Percentiles rank a stretch among this genome's conserved stretches.
These are phyloP conservation scores for Adelphocoris suturalis DNA, from an alignment of 2,888 invertebrate species.

Conservation along the genomic window DNA sequence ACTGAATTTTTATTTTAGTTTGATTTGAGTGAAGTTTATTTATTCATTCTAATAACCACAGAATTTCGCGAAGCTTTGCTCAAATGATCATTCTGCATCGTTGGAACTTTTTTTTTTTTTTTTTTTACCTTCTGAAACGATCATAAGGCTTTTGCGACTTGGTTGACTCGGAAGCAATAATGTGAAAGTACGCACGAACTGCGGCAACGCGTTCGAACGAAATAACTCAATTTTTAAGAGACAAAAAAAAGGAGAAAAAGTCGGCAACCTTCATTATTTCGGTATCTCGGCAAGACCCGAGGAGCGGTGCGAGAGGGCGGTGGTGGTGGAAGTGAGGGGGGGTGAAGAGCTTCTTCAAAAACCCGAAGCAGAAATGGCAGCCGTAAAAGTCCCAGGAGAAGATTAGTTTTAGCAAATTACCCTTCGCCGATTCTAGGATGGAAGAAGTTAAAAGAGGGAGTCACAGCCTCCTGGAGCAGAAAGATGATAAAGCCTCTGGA, in stretches of 20 bases:
- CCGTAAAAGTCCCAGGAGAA: conserved; percentile 34
- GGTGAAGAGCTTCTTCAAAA: conserved; percentile 26
- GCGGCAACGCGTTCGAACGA: neutral
- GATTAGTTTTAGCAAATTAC: conserved; percentile 54
- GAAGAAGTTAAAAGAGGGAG: conserved; percentile 45
- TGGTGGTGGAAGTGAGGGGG: too few relatives aligned
- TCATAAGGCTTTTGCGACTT: too few relatives aligned
- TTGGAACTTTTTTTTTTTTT: too few relatives aligned
- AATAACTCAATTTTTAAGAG: conserved; percentile 29
- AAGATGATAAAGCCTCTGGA: conserved; percentile 47
- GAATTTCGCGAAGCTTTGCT: too few relatives aligned
- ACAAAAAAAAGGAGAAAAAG: neutral
- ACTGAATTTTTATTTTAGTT: too few relatives aligned
- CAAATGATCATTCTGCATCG: too few relatives aligned
- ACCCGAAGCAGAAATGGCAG: conserved; percentile 19
- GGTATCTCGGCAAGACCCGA: neutral
- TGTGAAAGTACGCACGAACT: neutral
- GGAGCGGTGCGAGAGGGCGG: neutral
- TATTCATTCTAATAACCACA: too few relatives aligned
- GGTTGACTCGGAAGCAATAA: too few relatives aligned
- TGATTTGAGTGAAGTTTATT: too few relatives aligned
- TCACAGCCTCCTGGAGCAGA: conserved; percentile 57
- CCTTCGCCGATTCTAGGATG: conserved; percentile 36
- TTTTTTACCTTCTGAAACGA: too few relatives aligned
- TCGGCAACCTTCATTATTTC: conserved; percentile 35